These are phyloP conservation scores for Bombus vancouverensis DNA, from an alignment of 1,140 invertebrate genomes.

Conservation along the genomic window DNA sequence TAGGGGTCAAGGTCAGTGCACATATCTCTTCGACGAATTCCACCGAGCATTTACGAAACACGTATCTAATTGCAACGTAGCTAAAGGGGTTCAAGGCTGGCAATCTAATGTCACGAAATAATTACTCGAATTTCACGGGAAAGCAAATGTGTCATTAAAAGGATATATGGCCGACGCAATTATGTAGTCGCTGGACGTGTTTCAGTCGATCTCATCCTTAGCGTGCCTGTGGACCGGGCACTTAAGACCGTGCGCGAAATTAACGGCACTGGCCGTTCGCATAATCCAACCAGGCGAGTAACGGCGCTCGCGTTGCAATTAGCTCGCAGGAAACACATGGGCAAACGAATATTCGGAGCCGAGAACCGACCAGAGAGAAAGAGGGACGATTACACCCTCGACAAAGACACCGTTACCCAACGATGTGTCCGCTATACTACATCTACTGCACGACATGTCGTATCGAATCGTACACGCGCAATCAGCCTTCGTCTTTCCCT, in stretches of 20 bases:
- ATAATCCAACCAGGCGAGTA: conserved; percentile 73
- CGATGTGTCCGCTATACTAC: conserved; percentile 55
- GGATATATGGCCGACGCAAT: neutral
- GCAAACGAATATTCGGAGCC: conserved; percentile 71
- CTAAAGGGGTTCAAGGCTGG: neutral
- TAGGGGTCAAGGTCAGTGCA: conserved; percentile 48
- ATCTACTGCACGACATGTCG: conserved; percentile 63
- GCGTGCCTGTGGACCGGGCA: conserved; percentile 44
- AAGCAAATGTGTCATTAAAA: conserved; percentile 19
- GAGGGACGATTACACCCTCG: conserved; percentile 67
- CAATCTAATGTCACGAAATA: neutral
- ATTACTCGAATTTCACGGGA: conserved; percentile 3
- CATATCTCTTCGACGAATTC: conserved; percentile 14
- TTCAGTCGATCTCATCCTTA: conserved; percentile 59
- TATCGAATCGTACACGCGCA: conserved; percentile 45
- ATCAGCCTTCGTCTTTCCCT: conserved; percentile 24
- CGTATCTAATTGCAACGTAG: neutral
- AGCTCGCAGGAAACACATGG: conserved; percentile 73
- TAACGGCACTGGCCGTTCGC: conserved; percentile 71
- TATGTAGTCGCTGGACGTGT: conserved; percentile 8
- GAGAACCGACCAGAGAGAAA: neutral
- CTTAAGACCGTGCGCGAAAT: conserved; percentile 64
- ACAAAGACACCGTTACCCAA: conserved; percentile 71
- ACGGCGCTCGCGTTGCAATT: conserved; percentile 75
- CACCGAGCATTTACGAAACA: neutral